phyloP scores from a whole-genome alignment of 2,113 vertebrate genomes.

The Motacilla alba region DNA sequence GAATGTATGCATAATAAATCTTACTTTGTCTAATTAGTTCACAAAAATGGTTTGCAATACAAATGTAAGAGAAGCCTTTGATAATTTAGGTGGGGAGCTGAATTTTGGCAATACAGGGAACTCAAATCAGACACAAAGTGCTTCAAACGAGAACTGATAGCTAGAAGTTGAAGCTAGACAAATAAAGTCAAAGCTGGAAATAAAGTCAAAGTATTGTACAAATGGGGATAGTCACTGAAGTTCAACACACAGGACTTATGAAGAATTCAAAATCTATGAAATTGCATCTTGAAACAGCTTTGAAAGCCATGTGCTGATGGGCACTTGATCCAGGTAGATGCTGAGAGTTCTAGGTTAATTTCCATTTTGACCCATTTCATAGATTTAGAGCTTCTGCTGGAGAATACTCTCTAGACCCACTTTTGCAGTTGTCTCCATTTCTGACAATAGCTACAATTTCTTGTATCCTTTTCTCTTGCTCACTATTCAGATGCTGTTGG shows the following conservation, averaged over 20 bases:
- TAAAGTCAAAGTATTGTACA: not conserved
- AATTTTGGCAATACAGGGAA: not conserved
- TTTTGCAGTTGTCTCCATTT: not conserved
- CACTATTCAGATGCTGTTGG: not conserved
- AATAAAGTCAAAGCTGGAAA: not conserved
- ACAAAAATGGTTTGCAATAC: not conserved
- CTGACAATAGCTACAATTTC: not conserved
- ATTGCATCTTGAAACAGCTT: not conserved
- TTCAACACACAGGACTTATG: not conserved
- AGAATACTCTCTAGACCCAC: not conserved
- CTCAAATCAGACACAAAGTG: not conserved
- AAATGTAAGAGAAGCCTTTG: not conserved
- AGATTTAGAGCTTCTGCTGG: not conserved
- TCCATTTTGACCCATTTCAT: slow-evolving; percentile 40
- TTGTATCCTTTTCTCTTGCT: not conserved
- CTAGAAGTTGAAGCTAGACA: not conserved
- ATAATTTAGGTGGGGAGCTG: not conserved
- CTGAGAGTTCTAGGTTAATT: not conserved
- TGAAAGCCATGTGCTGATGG: not conserved
- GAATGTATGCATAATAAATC: not conserved
- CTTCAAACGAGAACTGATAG: not conserved
- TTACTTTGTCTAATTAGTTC: not conserved
- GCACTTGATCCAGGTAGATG: not conserved
- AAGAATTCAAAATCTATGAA: not conserved
- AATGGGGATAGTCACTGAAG: not conserved